Evolutionary conservation across 2,113 vertebrate genomes (phyloP).

Genomic region (Suricata suricatta): DNA sequence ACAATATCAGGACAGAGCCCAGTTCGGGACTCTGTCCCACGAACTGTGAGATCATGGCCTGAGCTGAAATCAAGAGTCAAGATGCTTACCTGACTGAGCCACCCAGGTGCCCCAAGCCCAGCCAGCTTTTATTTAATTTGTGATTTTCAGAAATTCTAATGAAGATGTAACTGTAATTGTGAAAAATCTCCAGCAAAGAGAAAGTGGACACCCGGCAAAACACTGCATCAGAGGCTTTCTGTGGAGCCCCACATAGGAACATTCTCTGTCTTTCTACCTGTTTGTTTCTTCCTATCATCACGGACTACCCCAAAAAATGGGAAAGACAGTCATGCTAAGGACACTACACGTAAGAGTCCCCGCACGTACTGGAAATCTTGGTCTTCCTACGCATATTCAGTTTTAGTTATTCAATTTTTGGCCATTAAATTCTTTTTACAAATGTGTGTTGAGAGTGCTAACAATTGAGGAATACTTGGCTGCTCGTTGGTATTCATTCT

Average conservation of each 20-base stretch:
- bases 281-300: background rate
- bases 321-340: background rate
- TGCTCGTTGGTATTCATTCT: constrained; percentile 22
- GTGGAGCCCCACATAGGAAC: background rate
- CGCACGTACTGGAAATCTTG: background rate
- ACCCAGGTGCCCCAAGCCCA: background rate
- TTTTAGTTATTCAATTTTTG: background rate
- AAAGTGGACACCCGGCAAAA: background rate
- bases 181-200: constrained; percentile 6
- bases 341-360: background rate
- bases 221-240: background rate
- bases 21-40: too few relatives aligned
- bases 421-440: background rate
- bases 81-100: too few relatives aligned
- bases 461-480: background rate
- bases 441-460: constrained; percentile 5
- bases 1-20: too few relatives aligned
- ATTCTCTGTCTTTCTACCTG: background rate
- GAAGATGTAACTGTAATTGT: background rate
- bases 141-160: constrained; percentile 37
- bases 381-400: background rate
- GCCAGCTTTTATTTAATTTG: background rate
- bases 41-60: too few relatives aligned
- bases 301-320: background rate
- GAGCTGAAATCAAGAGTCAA: too few relatives aligned